Percentiles rank a stretch among this genome's conserved stretches.
Evolutionary conservation across 2,113 vertebrate genomes (phyloP).

Genomic region (Pituophis catenifer): DNA sequence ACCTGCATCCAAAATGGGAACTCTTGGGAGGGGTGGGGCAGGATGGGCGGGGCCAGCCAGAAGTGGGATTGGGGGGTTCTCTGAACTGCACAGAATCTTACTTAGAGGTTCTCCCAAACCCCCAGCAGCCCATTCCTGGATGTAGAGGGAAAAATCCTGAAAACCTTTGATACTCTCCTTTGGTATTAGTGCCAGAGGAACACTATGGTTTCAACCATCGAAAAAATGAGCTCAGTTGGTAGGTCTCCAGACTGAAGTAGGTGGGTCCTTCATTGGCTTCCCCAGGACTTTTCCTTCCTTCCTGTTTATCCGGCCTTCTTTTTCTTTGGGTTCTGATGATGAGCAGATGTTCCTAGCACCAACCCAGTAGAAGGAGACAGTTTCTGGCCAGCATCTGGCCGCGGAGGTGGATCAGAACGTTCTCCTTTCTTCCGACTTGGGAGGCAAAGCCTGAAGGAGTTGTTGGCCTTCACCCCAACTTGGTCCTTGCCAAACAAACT

Average conservation of each 20-base stretch:
- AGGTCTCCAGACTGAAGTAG: neutral
- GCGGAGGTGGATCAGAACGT: neutral
- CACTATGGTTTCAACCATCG: neutral
- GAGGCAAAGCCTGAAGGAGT: neutral
- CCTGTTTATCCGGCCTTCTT: neutral
- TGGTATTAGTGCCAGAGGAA: neutral
- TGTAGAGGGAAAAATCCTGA: fast-evolving
- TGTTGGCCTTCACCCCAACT: neutral
- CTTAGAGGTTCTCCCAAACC: no score
- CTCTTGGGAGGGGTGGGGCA: no score
- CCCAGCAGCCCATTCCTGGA: no score
- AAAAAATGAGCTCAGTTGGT: neutral
- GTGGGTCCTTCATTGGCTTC: neutral
- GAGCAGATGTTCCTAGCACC: neutral
- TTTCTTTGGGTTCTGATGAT: neutral
- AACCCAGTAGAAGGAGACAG: neutral
- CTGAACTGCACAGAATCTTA: no score
- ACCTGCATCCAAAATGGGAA: no score
- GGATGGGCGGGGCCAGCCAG: no score
- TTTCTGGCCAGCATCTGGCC: neutral
- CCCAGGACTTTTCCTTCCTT: neutral
- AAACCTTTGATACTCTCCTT: neutral
- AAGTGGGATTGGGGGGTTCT: no score
- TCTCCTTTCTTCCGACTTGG: neutral
- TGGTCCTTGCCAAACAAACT: neutral